Percentiles rank a stretch among this genome's conserved stretches.
Conservation (phyloP, 2,888 invertebrate species). For the Metallyticus violacea region DNA sequence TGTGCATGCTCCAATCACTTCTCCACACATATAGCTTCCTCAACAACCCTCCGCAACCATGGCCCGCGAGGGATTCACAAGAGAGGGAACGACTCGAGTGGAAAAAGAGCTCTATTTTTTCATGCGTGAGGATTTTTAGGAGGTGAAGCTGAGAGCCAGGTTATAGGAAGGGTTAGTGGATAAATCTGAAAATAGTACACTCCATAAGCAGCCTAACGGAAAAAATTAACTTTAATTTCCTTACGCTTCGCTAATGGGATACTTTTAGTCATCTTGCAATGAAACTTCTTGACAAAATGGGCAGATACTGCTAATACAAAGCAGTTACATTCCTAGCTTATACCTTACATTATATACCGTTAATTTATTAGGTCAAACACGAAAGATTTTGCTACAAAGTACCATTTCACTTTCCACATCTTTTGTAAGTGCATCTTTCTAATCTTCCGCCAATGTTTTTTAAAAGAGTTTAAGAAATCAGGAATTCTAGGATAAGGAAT, state of each 20-base stretch:
- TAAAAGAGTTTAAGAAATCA: too few relatives aligned
- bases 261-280: background rate
- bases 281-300: background rate
- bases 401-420: too few relatives aligned
- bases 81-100: conserved; percentile 10
- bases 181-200: conserved; percentile 5
- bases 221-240: background rate
- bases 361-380: too few relatives aligned
- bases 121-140: conserved; percentile 3
- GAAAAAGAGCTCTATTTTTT: conserved; percentile 16
- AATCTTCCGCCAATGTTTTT: too few relatives aligned
- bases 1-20: conserved; percentile 39
- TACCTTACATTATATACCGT: too few relatives aligned
- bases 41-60: background rate
- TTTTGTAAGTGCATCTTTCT: too few relatives aligned
- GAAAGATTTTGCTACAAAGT: too few relatives aligned
- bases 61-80: conserved; percentile 4
- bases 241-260: background rate
- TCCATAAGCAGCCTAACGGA: background rate
- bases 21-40: background rate
- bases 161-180: background rate
- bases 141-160: conserved; percentile 7
- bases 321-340: too few relatives aligned
- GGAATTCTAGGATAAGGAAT: too few relatives aligned
- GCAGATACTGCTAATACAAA: too few relatives aligned